Percentiles rank a stretch among this genome's conserved stretches.
Evolutionary conservation across 64 coral and sea anemone genomes (phyloP).

Genomic region (Acropora yongei): DNA sequence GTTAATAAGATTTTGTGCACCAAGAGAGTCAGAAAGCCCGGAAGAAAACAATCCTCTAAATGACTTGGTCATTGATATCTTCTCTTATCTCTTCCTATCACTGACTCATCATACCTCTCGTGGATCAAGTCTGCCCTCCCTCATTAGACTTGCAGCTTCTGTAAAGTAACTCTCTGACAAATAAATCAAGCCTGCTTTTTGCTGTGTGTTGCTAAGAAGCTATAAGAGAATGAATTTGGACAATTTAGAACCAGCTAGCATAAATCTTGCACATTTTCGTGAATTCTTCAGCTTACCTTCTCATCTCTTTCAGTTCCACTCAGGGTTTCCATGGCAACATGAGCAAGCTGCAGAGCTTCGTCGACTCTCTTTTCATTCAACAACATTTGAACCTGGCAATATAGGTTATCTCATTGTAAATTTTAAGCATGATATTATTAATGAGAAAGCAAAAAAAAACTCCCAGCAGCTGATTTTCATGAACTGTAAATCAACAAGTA

Average conservation of each 20-base stretch:
- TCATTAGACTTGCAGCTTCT: conserved; percentile 84
- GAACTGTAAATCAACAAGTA: too few species aligned
- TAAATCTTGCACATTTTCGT: background rate
- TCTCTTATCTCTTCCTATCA: too few species aligned
- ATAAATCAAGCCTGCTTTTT: conserved; percentile 94
- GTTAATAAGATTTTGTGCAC: too few species aligned
- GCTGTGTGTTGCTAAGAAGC: conserved; percentile 81
- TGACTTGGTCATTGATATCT: too few species aligned
- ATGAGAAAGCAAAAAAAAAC: too few species aligned
- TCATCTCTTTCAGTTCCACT: conserved; percentile 66
- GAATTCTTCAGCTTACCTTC: conserved; percentile 46
- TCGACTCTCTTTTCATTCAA: conserved; percentile 88
- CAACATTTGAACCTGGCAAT: conserved; percentile 77
- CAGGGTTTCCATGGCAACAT: conserved; percentile 94
- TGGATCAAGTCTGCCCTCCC: conserved; percentile 87
- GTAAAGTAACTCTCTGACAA: conserved; percentile 72
- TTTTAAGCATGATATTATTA: too few species aligned
- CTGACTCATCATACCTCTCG: conserved; percentile 74
- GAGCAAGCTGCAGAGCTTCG: conserved; percentile 93
- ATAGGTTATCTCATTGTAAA: too few species aligned
- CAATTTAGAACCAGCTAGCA: background rate
- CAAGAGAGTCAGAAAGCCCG: too few species aligned
- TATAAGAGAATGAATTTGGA: conserved; percentile 5
- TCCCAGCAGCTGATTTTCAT: too few species aligned
- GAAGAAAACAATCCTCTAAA: too few species aligned